Conservation (phyloP, 2,797 vertebrate species). For the Mus minutoides region DNA sequence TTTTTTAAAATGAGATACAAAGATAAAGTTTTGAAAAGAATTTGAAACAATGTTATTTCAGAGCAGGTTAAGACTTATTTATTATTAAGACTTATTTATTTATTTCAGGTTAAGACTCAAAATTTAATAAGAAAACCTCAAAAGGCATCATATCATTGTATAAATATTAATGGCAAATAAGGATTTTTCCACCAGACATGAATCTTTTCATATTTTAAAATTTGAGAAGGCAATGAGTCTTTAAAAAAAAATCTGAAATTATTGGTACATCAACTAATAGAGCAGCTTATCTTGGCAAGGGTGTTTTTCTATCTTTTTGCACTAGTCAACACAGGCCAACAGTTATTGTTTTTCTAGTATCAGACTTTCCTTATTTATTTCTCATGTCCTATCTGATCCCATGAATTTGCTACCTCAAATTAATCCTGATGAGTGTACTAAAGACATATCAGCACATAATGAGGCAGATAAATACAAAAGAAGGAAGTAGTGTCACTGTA, state of each 20-base stretch:
- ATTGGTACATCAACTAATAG: background rate
- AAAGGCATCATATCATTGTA: background rate
- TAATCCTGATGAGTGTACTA: background rate
- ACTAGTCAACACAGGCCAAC: background rate
- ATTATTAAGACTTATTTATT: too few relatives aligned
- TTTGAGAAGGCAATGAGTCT: background rate
- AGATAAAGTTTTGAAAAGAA: background rate
- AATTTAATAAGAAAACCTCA: background rate
- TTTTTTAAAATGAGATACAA: background rate
- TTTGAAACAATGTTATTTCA: background rate
- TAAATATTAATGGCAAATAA: background rate
- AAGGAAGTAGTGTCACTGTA: background rate
- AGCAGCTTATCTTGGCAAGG: background rate
- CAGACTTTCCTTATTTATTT: conserved; percentile 46
- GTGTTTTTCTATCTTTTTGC: background rate
- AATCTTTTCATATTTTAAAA: conserved; percentile 23
- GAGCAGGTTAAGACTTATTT: background rate
- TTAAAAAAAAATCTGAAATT: background rate
- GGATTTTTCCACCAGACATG: background rate
- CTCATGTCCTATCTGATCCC: conserved; percentile 10
- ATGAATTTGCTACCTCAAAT: background rate
- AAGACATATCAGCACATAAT: background rate
- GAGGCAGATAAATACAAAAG: background rate
- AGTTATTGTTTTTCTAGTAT: background rate
- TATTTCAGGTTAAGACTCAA: too few relatives aligned